phyloP scores from a whole-genome alignment of 2,113 vertebrate species.

The Athene cunicularia region DNA sequence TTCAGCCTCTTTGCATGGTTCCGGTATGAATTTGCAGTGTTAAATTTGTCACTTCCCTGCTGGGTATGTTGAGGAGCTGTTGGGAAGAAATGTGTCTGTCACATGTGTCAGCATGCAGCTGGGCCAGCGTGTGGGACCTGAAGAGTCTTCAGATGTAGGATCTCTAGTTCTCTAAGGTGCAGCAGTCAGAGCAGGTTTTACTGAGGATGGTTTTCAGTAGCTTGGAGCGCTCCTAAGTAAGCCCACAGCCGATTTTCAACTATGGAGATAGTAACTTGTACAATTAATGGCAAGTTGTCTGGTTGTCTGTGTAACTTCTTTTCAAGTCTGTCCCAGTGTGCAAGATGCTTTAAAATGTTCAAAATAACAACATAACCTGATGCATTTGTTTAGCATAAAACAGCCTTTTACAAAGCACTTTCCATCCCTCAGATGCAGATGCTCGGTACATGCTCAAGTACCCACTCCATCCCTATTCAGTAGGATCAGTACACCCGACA shows the following conservation, averaged over 20 bases:
- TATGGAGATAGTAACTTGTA: neutral
- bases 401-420: neutral
- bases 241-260: neutral
- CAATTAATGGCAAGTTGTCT: neutral
- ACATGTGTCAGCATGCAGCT: neutral
- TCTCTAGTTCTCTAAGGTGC: neutral
- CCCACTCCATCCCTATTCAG: conserved; percentile 25
- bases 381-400: conserved; percentile 44
- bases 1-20: neutral
- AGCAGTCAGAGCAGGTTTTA: conserved; percentile 8
- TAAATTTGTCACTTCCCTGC: neutral
- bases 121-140: accelerated
- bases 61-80: neutral
- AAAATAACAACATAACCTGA: conserved; percentile 51
- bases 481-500: conserved; percentile 28
- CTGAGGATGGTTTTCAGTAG: neutral
- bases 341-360: conserved; percentile 41
- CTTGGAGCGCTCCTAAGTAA: neutral
- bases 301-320: neutral
- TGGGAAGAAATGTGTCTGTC: neutral
- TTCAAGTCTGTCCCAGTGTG: neutral
- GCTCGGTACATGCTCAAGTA: conserved; percentile 53
- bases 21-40: neutral
- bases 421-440: conserved; percentile 9
- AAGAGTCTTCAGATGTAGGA: neutral